phyloP scores from a whole-genome alignment of 1,140 invertebrate species.

The Eriosoma lanigerum region DNA sequence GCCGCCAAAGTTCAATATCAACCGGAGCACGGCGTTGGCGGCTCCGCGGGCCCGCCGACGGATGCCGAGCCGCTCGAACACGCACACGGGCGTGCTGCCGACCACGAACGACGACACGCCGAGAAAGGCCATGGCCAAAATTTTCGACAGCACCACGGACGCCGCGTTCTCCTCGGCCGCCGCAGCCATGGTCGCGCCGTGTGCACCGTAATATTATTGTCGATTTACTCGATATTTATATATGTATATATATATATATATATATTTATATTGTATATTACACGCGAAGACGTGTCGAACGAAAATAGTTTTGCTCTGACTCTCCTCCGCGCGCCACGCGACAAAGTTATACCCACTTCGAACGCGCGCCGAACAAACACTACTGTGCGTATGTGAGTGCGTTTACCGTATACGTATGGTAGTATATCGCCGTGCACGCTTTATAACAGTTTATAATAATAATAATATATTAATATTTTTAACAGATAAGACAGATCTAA shows the following conservation, averaged over 20 bases:
- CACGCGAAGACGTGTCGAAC: too few relatives aligned
- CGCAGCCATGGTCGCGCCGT: not conserved
- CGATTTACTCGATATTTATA: too few relatives aligned
- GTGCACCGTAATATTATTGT: not conserved
- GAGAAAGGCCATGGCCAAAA: conserved; percentile 42
- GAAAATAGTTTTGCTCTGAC: too few relatives aligned
- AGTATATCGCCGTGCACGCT: not conserved
- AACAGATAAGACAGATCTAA: conserved; percentile 17
- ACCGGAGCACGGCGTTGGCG: conserved; percentile 49
- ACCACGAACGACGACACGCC: conserved; percentile 26
- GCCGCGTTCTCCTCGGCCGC: not conserved
- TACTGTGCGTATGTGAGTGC: not conserved
- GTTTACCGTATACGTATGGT: not conserved
- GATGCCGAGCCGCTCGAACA: conserved; percentile 24
- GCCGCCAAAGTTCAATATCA: conserved; percentile 80
- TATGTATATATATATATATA: too few relatives aligned
- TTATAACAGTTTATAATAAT: too few relatives aligned
- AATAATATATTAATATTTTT: too few relatives aligned
- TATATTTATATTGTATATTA: too few relatives aligned
- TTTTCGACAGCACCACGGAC: conserved; percentile 16
- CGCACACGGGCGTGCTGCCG: conserved; percentile 31
- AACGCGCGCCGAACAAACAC: conserved; percentile 8
- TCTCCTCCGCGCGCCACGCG: too few relatives aligned
- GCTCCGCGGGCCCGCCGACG: not conserved
- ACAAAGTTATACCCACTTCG: not conserved